Base-by-base conservation (phyloP, 2,888 invertebrate species). In the Trilocha varians region DNA sequence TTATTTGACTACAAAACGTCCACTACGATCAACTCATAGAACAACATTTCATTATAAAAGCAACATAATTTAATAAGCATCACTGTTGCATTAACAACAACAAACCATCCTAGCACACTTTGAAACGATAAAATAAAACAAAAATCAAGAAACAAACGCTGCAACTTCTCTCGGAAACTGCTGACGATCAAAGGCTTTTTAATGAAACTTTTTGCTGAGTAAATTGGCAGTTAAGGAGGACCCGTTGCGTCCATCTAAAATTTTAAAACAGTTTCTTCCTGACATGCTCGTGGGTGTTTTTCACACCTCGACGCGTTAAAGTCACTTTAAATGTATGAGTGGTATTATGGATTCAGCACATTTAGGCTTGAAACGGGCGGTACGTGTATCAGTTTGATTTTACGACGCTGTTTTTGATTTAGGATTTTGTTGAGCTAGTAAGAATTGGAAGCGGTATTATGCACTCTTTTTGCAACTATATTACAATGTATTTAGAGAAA, bases 291-390 rank as follows among this genome's bases (percentile, higher is more conserved):
- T 49, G 53, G 63, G 64, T 59, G 57, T 66, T 71, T 68, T 71
- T 70, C 66, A 61, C 57, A 50, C 49, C 52, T 62, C 65, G 62
- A 70, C 67, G 65, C 62, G 63, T 69, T 70, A 59, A 65, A 65
- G 51, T 58, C 53, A 60, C 61, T 68, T 62, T 62, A 57, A 62
- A 70, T 69, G 66, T 70, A 68, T 65, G 65, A 63, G 60, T 55
- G 61, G 49, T 55, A 74, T 73, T 71, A 72, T 63, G 60, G 64
- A 75, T 67, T 70, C 71, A 70, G 63, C 67, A 71, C 70, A 75
- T 74, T 71, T 65, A 52, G 51, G 55, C 49, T 49, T 46, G 46
- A 50, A 46, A 49, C 46, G 58, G 46, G 49, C 48, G 45, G 58
- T 61, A 62, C 72, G 64, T 59, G 68, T 67, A 65, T 60, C 53